Conservation (phyloP, 2,113 vertebrate species). For the Lota lota region DNA sequence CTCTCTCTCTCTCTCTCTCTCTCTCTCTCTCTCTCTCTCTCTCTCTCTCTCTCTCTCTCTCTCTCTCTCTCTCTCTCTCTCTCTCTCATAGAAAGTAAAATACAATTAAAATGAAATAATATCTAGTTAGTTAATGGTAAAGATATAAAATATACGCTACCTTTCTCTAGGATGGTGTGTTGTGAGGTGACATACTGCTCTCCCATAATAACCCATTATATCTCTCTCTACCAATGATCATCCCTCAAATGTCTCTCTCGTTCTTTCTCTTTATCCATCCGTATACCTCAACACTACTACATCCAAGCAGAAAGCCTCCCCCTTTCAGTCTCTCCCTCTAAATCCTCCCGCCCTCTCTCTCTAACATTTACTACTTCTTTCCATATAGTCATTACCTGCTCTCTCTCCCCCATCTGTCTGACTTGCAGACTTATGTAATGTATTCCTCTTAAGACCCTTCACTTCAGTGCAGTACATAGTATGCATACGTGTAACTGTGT, state of each 20-base stretch:
- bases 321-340: no score
- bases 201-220: not conserved
- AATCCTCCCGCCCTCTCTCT: no score
- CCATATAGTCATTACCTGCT: not conserved
- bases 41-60: not conserved
- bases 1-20: not conserved
- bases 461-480: no score
- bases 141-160: no score
- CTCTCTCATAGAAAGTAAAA: not conserved
- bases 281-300: not conserved
- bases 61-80: not conserved
- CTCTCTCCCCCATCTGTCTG: slow-evolving; percentile 2
- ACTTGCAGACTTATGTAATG: no score
- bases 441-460: no score
- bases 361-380: no score
- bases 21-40: not conserved
- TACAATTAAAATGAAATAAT: no score
- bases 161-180: no score
- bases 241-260: not conserved
- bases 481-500: not conserved
- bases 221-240: not conserved
- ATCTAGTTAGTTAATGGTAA: no score
- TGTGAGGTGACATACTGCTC: no score
- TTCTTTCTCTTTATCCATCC: not conserved
- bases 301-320: no score